These are phyloP conservation scores for Anguilla marmorata DNA, from an alignment of 2,797 vertebrate genomes.

Conservation along the genomic window DNA sequence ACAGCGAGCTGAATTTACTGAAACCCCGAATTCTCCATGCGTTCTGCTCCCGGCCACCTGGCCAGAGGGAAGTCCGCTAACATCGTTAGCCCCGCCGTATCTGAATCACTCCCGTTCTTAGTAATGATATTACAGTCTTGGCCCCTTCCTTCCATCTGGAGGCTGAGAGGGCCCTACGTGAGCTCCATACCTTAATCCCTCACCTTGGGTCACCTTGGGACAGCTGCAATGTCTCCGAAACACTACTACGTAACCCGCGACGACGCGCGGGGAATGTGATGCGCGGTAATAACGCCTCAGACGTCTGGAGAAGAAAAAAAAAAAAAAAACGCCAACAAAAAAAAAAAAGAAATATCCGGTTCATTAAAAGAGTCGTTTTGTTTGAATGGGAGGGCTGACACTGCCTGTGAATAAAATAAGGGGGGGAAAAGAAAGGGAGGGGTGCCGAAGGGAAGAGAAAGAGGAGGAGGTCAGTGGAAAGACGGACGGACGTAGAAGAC, in stretches of 20 bases:
- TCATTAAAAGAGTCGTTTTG: neutral
- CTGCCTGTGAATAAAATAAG: neutral
- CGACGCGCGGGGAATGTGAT: neutral
- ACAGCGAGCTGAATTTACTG: neutral
- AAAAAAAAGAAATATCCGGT: neutral
- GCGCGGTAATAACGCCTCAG: neutral
- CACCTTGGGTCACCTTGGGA: slow-evolving; percentile 15
- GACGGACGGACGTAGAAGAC: neutral
- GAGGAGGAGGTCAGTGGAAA: neutral
- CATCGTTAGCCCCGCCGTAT: neutral
- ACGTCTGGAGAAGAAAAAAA: neutral
- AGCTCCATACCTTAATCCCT: neutral
- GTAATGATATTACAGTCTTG: slow-evolving; percentile 3
- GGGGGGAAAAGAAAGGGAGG: neutral
- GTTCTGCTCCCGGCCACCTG: neutral
- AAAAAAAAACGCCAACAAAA: too few species aligned
- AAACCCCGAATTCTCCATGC: neutral
- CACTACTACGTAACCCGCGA: neutral
- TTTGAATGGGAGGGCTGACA: neutral
- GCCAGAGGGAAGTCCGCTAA: neutral
- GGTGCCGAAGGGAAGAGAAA: too few species aligned
- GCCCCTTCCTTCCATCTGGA: neutral
- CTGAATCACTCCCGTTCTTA: neutral
- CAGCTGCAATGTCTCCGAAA: neutral
- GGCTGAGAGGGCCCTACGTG: neutral